phyloP scores from a whole-genome alignment of 2,797 vertebrate species.

The Enteromius afrohamiltoni region DNA sequence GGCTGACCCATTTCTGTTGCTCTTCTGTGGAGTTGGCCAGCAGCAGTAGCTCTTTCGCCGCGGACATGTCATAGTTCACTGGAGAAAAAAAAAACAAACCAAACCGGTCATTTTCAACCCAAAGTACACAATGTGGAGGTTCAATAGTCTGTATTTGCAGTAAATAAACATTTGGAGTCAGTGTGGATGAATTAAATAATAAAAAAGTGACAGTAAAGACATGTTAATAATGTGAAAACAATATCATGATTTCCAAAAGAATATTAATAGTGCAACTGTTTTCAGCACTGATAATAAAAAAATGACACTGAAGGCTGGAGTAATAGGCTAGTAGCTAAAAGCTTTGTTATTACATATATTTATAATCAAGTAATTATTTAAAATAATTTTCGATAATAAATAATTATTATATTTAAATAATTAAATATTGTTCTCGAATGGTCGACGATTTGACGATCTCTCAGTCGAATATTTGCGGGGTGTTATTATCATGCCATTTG shows the following conservation, averaged over 20 bases:
- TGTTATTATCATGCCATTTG: too few species aligned
- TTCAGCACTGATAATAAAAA: neutral
- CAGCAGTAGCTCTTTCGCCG: slow-evolving; percentile 93
- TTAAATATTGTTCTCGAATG: too few species aligned
- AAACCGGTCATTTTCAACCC: neutral
- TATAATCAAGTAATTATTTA: too few species aligned
- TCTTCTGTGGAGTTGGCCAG: slow-evolving; percentile 89
- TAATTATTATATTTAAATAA: too few species aligned
- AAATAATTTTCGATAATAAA: too few species aligned
- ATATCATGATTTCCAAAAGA: neutral
- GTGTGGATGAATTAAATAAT: neutral
- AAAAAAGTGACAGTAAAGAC: neutral
- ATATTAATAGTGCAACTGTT: neutral
- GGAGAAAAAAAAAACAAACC: slow-evolving; percentile 42
- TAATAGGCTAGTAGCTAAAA: neutral
- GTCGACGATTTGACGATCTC: too few species aligned
- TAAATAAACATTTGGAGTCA: neutral
- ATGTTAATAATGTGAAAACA: neutral
- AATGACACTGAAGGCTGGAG: neutral
- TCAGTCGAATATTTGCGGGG: too few species aligned
- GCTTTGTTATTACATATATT: too few species aligned
- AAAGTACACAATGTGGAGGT: neutral
- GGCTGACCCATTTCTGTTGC: slow-evolving; percentile 94
- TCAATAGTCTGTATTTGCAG: neutral
- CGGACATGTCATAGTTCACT: slow-evolving; percentile 96